Percentiles rank a stretch among this genome's conserved stretches.
phyloP scores from a whole-genome alignment of 2,888 invertebrate species.

The Ormyrus thymus region DNA sequence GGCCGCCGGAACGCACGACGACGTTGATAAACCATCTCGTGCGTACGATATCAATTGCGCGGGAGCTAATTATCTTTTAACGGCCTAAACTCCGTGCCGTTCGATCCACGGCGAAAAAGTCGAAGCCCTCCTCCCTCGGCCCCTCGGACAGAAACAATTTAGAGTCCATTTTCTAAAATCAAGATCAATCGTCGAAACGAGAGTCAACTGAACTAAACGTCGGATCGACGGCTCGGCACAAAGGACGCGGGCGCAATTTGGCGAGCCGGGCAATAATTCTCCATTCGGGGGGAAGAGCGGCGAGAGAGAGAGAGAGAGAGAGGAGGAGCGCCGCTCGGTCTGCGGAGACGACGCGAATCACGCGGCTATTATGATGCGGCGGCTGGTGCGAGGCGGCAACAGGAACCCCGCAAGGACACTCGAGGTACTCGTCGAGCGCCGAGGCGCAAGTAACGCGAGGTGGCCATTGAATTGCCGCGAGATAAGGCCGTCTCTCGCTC shows the following conservation, averaged over 20 bases:
- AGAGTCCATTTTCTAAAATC: too few relatives aligned
- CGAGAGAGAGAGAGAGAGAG: background rate
- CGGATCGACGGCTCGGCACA: too few relatives aligned
- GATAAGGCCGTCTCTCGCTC: slow-evolving; percentile 24
- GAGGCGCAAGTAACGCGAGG: slow-evolving; percentile 10
- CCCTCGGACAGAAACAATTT: too few relatives aligned
- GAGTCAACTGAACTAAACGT: too few relatives aligned
- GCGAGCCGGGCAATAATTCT: too few relatives aligned
- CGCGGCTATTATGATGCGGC: slow-evolving; percentile 43
- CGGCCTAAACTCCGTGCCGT: background rate
- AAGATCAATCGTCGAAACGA: too few relatives aligned
- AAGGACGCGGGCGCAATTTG: too few relatives aligned
- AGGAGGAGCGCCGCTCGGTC: slow-evolving; percentile 10
- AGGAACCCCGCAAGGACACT: slow-evolving; percentile 57
- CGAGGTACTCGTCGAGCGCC: background rate
- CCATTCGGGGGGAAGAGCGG: too few relatives aligned
- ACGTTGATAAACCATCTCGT: too few relatives aligned
- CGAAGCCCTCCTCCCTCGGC: too few relatives aligned
- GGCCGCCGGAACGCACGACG: too few relatives aligned
- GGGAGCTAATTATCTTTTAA: background rate
- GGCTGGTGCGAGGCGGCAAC: slow-evolving; percentile 30
- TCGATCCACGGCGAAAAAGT: too few relatives aligned
- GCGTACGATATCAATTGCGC: background rate
- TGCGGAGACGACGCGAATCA: slow-evolving; percentile 25
- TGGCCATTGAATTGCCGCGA: slow-evolving; percentile 32